These are phyloP conservation scores for Isichthys henryi DNA, from an alignment of 2,113 vertebrate species.

Conservation along the genomic window DNA sequence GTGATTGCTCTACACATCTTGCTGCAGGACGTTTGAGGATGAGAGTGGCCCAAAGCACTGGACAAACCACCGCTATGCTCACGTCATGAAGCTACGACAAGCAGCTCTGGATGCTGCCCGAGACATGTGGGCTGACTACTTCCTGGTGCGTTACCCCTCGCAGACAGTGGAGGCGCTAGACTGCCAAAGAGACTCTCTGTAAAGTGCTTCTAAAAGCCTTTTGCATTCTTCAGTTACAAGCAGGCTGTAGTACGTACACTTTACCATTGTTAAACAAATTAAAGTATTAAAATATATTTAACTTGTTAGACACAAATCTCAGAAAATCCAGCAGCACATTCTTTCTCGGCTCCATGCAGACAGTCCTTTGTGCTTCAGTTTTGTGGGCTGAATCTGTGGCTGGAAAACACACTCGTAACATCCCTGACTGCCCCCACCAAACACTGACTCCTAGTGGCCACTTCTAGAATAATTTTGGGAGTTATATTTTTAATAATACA, in stretches of 20 bases:
- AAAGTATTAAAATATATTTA: neutral
- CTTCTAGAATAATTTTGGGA: neutral
- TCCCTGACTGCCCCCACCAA: neutral
- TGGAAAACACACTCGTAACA: neutral
- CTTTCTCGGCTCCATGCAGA: neutral
- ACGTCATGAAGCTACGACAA: conserved; percentile 83
- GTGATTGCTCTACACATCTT: neutral
- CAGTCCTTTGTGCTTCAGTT: neutral
- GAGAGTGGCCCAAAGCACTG: conserved; percentile 82
- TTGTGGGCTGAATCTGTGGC: neutral
- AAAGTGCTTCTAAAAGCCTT: neutral
- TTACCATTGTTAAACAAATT: neutral
- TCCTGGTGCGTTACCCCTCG: conserved; percentile 64
- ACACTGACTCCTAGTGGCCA: neutral
- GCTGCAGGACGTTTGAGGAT: conserved; percentile 55
- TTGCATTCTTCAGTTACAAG: neutral
- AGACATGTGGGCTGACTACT: conserved; percentile 84
- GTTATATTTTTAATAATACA: neutral
- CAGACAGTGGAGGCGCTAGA: neutral
- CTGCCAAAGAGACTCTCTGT: neutral
- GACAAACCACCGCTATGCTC: conserved; percentile 73
- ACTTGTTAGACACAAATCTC: neutral
- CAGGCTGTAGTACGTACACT: neutral
- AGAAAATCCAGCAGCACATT: neutral
- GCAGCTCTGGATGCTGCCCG: conserved; percentile 73